Evolutionary conservation across 37 sponge, comb jelly and placozoan species (phyloP), one percentile per base, ranked within the genome.

Genomic region (Haliclona indistincta): DNA sequence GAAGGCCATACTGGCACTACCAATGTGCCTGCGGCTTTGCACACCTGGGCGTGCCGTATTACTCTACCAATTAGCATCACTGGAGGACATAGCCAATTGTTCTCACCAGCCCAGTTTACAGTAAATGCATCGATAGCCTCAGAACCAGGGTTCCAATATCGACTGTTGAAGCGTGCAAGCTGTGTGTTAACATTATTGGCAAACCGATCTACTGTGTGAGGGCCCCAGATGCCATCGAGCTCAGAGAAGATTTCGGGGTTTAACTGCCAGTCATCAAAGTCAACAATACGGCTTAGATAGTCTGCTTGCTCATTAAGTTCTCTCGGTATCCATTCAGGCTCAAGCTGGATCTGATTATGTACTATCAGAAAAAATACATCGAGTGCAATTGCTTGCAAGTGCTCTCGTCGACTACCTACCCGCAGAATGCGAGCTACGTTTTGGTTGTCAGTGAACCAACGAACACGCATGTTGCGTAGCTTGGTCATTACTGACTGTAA

Each of bases 301-400:
- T 70, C 71, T 2, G 71, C 71, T n/a, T n/a, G n/a, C n/a, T n/a
- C n/a, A n/a, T n/a, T n/a, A n/a, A n/a, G n/a, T n/a, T n/a, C 23
- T 13, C 81, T 38, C 1, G 81, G 81, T 40, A 80, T 58, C 81
- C 81, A 80, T 43, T 71, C 81, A 29, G 71, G 63, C 39, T 70
- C 62, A 25, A 80, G 29, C 32, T 25, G 62, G 20, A 80, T 80
- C 19, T 23, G 20, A 22, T 28, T n/a, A 23, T 35, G 33, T n/a
- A 71, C 23, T 15, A 32, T 28, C 32, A 70, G 5, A 22, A 19
- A 22, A 30, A 80, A 70, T 41, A 80, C 37, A 1, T 42, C 51
- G 19, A 71, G 5, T 22, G 72, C 62, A 29, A 38, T 62, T 17
- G 17, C 62, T 29, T 80, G 63, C 35, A 80, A 56, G 30, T 56